phyloP scores from a whole-genome alignment of 2,113 vertebrate species.

The Myotis lucifugus region DNA sequence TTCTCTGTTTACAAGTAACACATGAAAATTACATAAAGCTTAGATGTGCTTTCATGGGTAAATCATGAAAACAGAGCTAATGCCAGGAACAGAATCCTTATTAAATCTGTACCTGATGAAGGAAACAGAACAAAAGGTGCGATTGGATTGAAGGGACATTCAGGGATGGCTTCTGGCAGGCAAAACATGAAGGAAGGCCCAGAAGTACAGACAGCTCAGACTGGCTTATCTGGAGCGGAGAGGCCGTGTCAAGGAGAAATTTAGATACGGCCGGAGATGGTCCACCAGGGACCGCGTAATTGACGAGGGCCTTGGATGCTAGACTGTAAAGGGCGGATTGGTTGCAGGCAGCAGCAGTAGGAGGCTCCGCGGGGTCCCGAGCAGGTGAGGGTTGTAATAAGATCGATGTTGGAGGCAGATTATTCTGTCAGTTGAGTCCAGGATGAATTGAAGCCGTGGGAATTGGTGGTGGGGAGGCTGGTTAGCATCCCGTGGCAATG shows the following conservation, averaged over 20 bases:
- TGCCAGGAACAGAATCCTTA: background rate
- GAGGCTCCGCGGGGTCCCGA: constrained; percentile 21
- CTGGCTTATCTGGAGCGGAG: constrained; percentile 37
- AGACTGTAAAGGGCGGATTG: background rate
- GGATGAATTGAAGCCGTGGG: constrained; percentile 67
- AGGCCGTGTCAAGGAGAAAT: background rate
- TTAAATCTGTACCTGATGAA: background rate
- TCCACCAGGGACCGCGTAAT: background rate
- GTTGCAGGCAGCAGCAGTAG: background rate
- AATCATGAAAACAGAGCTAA: background rate
- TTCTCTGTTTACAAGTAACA: background rate
- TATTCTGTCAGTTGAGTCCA: constrained; percentile 65
- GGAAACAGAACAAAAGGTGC: background rate
- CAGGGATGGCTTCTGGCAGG: background rate
- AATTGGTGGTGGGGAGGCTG: constrained; percentile 56
- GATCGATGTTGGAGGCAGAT: constrained; percentile 67
- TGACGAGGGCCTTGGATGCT: background rate
- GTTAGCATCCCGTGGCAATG: constrained; percentile 39
- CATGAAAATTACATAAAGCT: background rate
- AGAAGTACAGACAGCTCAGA: background rate
- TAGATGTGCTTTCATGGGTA: background rate
- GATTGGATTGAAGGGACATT: background rate
- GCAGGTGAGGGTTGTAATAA: constrained; percentile 61
- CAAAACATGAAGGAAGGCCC: background rate
- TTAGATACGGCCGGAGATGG: constrained; percentile 3